Conservation (phyloP, 2,797 vertebrate genomes). For the Pteronotus mesoamericanus region DNA sequence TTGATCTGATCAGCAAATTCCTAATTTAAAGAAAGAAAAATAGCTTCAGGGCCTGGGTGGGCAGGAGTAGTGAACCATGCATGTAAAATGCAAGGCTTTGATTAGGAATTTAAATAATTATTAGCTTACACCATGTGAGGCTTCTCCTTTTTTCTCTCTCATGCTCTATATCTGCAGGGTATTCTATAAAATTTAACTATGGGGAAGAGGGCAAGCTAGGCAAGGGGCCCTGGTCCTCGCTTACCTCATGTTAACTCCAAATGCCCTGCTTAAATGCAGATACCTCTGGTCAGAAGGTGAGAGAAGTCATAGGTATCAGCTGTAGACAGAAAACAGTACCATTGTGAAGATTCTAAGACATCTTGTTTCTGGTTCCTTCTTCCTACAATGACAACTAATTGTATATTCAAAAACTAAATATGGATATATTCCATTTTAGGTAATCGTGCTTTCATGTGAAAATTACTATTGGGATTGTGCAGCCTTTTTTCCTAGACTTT, state of each 20-base stretch:
- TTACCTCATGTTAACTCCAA: not conserved
- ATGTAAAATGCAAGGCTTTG: slow-evolving; percentile 74
- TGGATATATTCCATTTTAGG: not conserved
- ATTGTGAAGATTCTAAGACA: not conserved
- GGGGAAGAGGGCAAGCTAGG: not conserved
- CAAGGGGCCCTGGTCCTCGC: not conserved
- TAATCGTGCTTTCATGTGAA: not conserved
- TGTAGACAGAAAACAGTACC: not conserved
- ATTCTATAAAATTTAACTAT: slow-evolving; percentile 38
- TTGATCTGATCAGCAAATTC: slow-evolving; percentile 71
- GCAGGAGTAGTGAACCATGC: slow-evolving; percentile 49
- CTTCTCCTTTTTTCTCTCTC: slow-evolving; percentile 38
- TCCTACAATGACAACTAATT: not conserved
- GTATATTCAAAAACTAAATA: not conserved
- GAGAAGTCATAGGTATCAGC: not conserved
- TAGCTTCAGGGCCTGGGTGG: slow-evolving; percentile 75
- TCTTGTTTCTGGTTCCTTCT: not conserved
- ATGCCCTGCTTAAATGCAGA: not conserved
- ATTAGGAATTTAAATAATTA: slow-evolving; percentile 81
- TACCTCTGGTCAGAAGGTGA: not conserved
- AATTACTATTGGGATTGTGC: not conserved
- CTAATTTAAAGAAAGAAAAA: slow-evolving; percentile 77
- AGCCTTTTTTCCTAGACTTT: not conserved
- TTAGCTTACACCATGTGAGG: slow-evolving; percentile 71
- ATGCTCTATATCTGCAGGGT: slow-evolving; percentile 32